Evolutionary conservation across 2,888 invertebrate species (phyloP).

Genomic region (Adelphocoris suturalis): DNA sequence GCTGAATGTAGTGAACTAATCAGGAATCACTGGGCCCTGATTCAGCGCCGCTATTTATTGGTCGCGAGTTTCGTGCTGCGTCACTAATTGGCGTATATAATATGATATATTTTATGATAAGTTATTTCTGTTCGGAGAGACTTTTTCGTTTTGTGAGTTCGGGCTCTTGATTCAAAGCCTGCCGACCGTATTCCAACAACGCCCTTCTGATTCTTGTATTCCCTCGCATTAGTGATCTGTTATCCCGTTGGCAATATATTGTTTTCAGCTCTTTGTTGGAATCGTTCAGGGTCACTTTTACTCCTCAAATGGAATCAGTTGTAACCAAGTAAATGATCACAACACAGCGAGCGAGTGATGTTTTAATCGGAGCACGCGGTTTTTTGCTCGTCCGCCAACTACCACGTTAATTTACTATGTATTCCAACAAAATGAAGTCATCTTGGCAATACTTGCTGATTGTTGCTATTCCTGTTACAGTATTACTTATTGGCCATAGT

Average conservation of each 20-base stretch:
- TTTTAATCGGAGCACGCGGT: too few relatives aligned
- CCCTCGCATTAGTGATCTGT: background rate
- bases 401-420: too few relatives aligned
- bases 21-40: background rate
- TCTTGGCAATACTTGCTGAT: too few relatives aligned
- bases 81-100: conserved; percentile 47
- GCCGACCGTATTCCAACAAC: conserved; percentile 11
- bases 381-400: too few relatives aligned
- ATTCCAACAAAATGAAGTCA: too few relatives aligned
- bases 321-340: too few relatives aligned
- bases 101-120: conserved; percentile 45
- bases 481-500: too few relatives aligned
- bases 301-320: too few relatives aligned
- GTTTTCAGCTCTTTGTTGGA: too few relatives aligned
- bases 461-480: too few relatives aligned
- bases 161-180: background rate
- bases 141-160: background rate
- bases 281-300: too few relatives aligned
- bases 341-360: too few relatives aligned
- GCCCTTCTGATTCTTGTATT: background rate
- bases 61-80: conserved; percentile 41
- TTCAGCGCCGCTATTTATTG: conserved; percentile 38
- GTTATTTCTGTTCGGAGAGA: conserved; percentile 15
- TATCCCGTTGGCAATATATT: background rate
- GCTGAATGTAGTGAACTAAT: background rate